Conservation (phyloP, 2,888 invertebrate genomes). For the Cryptocephalus moraei region DNA sequence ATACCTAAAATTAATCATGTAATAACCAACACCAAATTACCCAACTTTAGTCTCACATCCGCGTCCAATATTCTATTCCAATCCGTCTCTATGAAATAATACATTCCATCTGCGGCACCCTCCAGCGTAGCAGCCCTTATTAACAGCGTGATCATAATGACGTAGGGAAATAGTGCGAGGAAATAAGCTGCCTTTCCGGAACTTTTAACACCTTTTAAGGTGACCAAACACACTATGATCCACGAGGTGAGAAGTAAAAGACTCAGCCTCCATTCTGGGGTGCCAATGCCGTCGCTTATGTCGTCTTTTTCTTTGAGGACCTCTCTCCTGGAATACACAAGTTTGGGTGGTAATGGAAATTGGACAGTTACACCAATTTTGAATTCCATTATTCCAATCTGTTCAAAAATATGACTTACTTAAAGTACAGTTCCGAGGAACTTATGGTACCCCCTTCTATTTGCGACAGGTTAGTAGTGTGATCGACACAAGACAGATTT, state of each 20-base stretch:
- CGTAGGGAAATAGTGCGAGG: slow-evolving; percentile 78
- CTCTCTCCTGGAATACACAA: slow-evolving; percentile 35
- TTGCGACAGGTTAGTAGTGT: slow-evolving; percentile 2
- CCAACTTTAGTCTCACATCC: slow-evolving; percentile 39
- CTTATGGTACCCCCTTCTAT: slow-evolving; percentile 20
- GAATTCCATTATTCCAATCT: no score
- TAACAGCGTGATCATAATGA: slow-evolving; percentile 64
- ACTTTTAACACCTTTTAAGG: slow-evolving; percentile 63
- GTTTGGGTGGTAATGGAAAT: neutral
- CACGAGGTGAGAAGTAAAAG: slow-evolving; percentile 58
- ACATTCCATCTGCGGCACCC: slow-evolving; percentile 64
- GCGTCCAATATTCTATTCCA: slow-evolving; percentile 64
- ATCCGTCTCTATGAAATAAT: slow-evolving; percentile 70
- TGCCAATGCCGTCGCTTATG: slow-evolving; percentile 39
- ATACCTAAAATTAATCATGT: slow-evolving; percentile 18
- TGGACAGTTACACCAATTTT: no score
- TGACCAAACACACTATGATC: slow-evolving; percentile 57
- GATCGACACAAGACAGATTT: slow-evolving; percentile 21
- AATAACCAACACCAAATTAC: neutral
- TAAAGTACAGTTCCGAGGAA: slow-evolving; percentile 45
- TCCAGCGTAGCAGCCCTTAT: slow-evolving; percentile 54
- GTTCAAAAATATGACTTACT: slow-evolving; percentile 32
- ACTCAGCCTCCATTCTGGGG: slow-evolving; percentile 59
- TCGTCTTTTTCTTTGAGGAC: slow-evolving; percentile 42
- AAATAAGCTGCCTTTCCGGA: slow-evolving; percentile 80